Percentiles rank a stretch among this genome's conserved stretches.
Evolutionary conservation across 2,797 vertebrate species (phyloP).

Genomic region (Tokudaia muenninki): DNA sequence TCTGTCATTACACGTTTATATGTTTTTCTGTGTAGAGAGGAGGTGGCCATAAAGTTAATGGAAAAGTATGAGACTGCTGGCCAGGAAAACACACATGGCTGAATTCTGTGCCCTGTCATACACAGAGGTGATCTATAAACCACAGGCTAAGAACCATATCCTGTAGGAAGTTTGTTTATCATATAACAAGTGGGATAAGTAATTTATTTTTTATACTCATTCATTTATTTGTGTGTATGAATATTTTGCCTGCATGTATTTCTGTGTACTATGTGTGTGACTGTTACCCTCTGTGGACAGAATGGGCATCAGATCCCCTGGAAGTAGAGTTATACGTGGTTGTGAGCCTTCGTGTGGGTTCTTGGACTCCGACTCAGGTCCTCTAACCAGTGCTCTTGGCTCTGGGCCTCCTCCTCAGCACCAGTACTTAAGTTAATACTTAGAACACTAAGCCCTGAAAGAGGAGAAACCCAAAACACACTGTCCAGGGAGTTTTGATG

Average conservation of each 20-base stretch:
- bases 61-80: not conserved
- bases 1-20: not conserved
- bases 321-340: not conserved
- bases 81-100: not conserved
- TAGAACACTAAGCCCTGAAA: constrained; percentile 1
- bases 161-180: not conserved
- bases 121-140: not conserved
- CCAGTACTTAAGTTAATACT: not conserved
- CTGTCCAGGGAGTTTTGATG: not conserved
- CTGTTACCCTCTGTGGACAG: not conserved
- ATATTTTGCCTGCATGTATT: not conserved
- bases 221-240: not conserved
- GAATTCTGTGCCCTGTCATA: not conserved
- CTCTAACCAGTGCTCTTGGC: not conserved
- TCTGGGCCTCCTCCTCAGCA: not conserved
- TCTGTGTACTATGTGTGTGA: not conserved
- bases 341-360: not conserved
- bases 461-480: not conserved
- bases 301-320: not conserved
- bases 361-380: not conserved
- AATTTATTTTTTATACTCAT: not conserved
- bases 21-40: not conserved
- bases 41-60: not conserved
- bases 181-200: not conserved
- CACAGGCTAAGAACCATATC: not conserved